Base-by-base conservation (phyloP, 2,797 vertebrate genomes). In the Dendrocincla tyrannina region DNA sequence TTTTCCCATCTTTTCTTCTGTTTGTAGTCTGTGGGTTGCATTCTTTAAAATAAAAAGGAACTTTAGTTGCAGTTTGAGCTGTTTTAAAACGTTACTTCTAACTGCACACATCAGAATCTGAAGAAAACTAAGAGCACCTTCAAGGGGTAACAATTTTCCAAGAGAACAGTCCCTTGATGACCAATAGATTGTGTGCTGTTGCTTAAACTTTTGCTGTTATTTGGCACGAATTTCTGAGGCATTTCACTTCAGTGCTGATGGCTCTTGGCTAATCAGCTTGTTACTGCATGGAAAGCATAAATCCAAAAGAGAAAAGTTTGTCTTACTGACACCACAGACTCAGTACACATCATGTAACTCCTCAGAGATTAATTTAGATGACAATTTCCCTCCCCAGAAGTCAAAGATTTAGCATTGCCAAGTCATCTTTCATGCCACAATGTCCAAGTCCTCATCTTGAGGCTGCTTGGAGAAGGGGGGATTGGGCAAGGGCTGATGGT, bases 21-120 rank as follows among this genome's bases (percentile, higher is more conserved):
- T 59, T 89, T 92, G 77, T 74, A 83, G 39, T 59, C 87, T 92
- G 68, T 78, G 68, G 50, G 55, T 66, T 68, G 62, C 23, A 47
- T 56, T 80, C 64, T 92, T 80, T 41, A 73, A 76, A 93, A 83
- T 88, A 70, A 66, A 75, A 76, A 59, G 20, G 27, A 91, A 53
- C 46, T 89, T 91, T 33, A 81, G 50, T 73, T 76, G 66, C 39
- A 86, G 66, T 66, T 84, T 66, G 81, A 83, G 44, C 46, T 88
- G 62, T 44, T 47, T 92, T 84, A 39, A 93, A 94, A 75, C 17
- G 55, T 18, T 69, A 19, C 50, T 84, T 58, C 39, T 14, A 46
- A 44, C 18, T 56, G 15, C 2, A 5, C 28, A 89, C 28, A 20
- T 5, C 35, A 79, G 30, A 64, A 44, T 33, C 13, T 41, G 47